A percentile compares a stretch with the other conserved stretches of the same genome.
These are phyloP conservation scores for Syrmaticus mikado DNA, from an alignment of 2,113 vertebrate genomes.

Conservation along the genomic window DNA sequence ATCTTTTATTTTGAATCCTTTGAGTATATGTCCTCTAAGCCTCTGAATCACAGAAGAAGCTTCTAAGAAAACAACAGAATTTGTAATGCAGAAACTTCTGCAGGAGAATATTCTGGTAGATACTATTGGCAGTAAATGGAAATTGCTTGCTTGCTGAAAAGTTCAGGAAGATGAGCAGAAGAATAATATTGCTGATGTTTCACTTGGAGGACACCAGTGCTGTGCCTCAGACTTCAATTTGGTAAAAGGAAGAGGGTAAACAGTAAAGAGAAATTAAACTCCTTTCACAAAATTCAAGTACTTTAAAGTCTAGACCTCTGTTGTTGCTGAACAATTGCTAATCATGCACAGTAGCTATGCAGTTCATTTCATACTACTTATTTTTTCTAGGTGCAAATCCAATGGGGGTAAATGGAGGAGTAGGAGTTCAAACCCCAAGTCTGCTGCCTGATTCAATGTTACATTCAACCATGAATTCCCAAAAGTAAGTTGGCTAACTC, in stretches of 20 bases:
- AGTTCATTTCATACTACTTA: neutral
- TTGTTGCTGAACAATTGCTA: neutral
- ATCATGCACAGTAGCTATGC: neutral
- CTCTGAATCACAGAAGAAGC: neutral
- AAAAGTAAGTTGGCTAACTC: slow-evolving; percentile 84
- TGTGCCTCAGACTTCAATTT: neutral
- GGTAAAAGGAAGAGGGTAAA: neutral
- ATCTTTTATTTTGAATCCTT: neutral
- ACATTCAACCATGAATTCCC: slow-evolving; percentile 89
- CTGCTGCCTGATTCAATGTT: slow-evolving; percentile 90
- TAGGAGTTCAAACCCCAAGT: slow-evolving; percentile 84
- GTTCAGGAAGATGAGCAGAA: neutral
- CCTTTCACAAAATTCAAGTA: neutral
- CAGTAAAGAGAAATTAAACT: neutral
- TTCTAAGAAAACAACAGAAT: neutral
- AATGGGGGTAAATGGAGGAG: slow-evolving; percentile 94
- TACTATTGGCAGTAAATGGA: neutral
- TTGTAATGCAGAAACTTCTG: neutral
- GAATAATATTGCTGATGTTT: neutral
- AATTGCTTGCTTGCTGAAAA: neutral
- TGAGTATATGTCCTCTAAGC: neutral
- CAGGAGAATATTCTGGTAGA: neutral
- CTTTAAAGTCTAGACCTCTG: neutral
- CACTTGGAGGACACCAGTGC: neutral
- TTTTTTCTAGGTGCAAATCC: slow-evolving; percentile 84